Evolutionary conservation across 1,140 invertebrate species (phyloP).

Genomic region (Eueides isabella): DNA sequence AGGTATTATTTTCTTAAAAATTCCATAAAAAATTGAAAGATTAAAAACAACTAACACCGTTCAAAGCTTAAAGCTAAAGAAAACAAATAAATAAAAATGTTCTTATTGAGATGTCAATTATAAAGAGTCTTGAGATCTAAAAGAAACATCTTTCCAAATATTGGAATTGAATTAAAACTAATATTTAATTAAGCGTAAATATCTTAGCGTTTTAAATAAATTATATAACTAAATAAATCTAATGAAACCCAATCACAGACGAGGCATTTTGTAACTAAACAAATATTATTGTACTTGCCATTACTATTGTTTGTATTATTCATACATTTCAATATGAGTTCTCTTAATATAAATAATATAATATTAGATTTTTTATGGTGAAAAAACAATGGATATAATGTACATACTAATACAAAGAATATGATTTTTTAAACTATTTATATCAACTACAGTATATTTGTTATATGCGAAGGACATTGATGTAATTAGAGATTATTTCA

Average conservation of each 20-base stretch:
- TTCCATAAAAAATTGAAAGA: neutral
- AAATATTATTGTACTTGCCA: conserved; percentile 18
- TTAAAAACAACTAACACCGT: neutral
- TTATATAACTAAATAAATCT: conserved; percentile 21
- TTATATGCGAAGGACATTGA: neutral
- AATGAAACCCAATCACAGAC: conserved; percentile 17
- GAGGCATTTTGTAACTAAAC: conserved; percentile 9
- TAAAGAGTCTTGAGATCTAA: conserved; percentile 21
- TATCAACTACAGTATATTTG: neutral
- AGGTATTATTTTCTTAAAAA: neutral
- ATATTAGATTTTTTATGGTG: neutral
- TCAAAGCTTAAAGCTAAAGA: neutral
- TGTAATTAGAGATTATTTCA: neutral
- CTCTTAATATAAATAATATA: neutral
- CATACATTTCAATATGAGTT: neutral
- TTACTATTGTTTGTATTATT: neutral
- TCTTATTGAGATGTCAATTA: conserved; percentile 4
- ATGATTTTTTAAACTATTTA: neutral
- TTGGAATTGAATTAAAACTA: neutral
- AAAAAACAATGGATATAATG: neutral
- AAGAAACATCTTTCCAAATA: conserved; percentile 17
- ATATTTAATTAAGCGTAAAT: conserved; percentile 17
- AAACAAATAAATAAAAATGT: conserved; percentile 11
- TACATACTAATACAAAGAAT: neutral
- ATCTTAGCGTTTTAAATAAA: conserved; percentile 14